phyloP scores from a whole-genome alignment of 35 echinoderm and acorn worm genomes.

The Ptychodera flava region DNA sequence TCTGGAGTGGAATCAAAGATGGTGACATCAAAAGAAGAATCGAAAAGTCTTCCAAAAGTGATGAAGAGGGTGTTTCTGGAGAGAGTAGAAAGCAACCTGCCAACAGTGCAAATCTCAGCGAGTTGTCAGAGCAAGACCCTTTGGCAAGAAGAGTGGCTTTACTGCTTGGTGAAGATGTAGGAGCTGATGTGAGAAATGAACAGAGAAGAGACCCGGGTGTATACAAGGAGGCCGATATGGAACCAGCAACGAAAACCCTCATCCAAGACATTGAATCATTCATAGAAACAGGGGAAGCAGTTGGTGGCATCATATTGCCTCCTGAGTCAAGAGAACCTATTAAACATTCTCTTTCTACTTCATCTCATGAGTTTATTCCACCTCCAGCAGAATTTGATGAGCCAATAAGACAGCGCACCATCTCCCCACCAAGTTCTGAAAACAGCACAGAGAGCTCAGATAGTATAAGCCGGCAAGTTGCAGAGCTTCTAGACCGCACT shows the following conservation, averaged over 20 bases:
- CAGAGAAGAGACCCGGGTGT: neutral
- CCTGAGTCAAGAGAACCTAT: neutral
- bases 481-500: neutral
- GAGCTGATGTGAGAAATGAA: conserved; percentile 9
- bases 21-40: neutral
- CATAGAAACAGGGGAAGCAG: neutral
- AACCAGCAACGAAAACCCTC: neutral
- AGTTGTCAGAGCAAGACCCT: conserved; percentile 2
- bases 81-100: neutral
- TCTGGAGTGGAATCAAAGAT: neutral
- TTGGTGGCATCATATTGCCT: neutral
- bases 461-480: neutral
- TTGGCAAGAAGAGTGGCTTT: conserved; percentile 26
- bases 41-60: neutral
- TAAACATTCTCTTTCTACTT: neutral
- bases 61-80: neutral
- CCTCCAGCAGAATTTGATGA: neutral
- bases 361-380: neutral
- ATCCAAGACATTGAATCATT: neutral
- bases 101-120: neutral
- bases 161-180: conserved; percentile 9
- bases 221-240: neutral
- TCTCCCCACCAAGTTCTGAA: neutral
- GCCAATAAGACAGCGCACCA: neutral
- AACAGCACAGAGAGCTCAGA: neutral